These are phyloP conservation scores for Salvelinus namaycush DNA, from an alignment of 2,113 vertebrate genomes.

Conservation along the genomic window DNA sequence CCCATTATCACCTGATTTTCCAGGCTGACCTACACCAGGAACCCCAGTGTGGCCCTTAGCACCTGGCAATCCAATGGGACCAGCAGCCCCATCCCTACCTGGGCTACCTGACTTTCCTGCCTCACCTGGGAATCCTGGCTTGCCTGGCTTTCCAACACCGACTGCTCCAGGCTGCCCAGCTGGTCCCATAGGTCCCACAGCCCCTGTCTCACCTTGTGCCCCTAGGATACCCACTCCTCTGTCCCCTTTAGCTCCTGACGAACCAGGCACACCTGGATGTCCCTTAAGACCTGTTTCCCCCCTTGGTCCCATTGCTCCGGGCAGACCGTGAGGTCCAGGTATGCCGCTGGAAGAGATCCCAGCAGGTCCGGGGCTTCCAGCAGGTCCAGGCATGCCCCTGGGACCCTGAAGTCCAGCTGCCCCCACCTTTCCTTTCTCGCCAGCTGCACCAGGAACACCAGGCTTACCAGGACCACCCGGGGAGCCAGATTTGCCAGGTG, in stretches of 20 bases:
- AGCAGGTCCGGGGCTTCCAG: conserved; percentile 83
- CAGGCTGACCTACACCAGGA: conserved; percentile 79
- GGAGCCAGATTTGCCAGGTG: conserved; percentile 85
- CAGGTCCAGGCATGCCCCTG: conserved; percentile 83
- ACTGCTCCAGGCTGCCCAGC: conserved; percentile 79
- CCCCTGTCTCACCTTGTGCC: conserved; percentile 83
- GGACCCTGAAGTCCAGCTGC: conserved; percentile 83
- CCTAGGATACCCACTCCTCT: conserved; percentile 82
- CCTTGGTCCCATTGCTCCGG: conserved; percentile 82
- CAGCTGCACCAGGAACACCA: conserved; percentile 65
- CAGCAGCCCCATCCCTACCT: conserved; percentile 83
- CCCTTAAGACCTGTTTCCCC: conserved; percentile 88
- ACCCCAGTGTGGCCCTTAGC: conserved; percentile 82
- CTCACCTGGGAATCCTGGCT: conserved; percentile 83
- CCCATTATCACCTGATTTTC: conserved; percentile 81
- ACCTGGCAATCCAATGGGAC: conserved; percentile 81
- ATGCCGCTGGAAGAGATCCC: conserved; percentile 88
- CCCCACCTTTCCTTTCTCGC: conserved; percentile 88
- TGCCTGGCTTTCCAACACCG: conserved; percentile 88
- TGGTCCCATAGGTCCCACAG: conserved; percentile 80
- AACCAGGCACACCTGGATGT: conserved; percentile 83
- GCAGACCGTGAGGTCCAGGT: conserved; percentile 82
- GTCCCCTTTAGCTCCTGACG: conserved; percentile 87
- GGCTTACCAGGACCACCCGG: conserved; percentile 82
- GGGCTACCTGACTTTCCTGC: conserved; percentile 86